These are phyloP conservation scores for Nebria ingens DNA, from an alignment of 1,140 invertebrate species.

Conservation along the genomic window DNA sequence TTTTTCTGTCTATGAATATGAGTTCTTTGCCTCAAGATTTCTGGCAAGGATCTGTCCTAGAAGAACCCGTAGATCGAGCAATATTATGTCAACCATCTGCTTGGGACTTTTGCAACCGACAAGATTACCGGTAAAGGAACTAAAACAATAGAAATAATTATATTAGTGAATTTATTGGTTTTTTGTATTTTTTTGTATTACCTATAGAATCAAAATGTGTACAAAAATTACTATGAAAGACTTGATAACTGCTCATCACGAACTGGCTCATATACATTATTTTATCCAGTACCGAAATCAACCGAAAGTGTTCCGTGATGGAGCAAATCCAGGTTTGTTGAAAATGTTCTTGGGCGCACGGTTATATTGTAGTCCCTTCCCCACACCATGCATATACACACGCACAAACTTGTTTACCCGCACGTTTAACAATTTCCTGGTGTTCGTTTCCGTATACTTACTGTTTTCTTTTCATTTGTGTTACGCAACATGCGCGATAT, in stretches of 20 bases:
- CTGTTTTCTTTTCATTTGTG: background rate
- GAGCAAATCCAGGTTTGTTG: constrained; percentile 76
- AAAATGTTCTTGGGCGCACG: background rate
- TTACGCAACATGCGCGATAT: background rate
- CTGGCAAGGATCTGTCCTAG: constrained; percentile 66
- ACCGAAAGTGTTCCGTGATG: constrained; percentile 76
- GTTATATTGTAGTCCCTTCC: too few species aligned
- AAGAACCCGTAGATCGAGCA: constrained; percentile 59
- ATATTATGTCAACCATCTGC: constrained; percentile 79
- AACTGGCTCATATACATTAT: constrained; percentile 88
- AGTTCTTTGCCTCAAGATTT: constrained; percentile 71
- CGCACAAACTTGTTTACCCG: too few species aligned
- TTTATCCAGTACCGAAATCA: constrained; percentile 75
- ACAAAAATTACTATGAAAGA: constrained; percentile 81
- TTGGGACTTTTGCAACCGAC: constrained; percentile 86
- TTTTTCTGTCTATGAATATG: constrained; percentile 75
- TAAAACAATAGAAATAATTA: too few species aligned
- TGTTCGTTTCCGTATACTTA: background rate
- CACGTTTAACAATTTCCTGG: too few species aligned
- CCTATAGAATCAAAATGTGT: constrained; percentile 91
- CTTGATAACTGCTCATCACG: constrained; percentile 84
- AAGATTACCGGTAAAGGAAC: constrained; percentile 59
- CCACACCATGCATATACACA: too few species aligned
- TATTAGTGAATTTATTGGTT: background rate
- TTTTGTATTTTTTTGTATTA: constrained; percentile 6